Evolutionary conservation across 2,888 invertebrate species (phyloP), one percentile per base, ranked within the genome.

Genomic region (Drosophila nr. perissopoda): DNA sequence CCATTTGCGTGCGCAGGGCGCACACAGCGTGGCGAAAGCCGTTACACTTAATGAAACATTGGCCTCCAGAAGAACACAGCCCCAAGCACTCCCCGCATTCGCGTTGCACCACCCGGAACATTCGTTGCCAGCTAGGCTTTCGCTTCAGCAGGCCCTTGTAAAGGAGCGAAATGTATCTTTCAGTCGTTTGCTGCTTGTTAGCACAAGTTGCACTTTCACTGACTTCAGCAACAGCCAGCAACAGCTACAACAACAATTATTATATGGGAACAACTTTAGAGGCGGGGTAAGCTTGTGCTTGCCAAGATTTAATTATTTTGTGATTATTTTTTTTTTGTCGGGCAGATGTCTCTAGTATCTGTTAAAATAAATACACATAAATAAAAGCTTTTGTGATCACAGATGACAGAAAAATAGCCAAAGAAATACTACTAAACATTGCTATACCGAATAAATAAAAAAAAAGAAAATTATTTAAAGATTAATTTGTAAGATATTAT

Each of bases 1-100:
- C 61, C 66, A 80, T 61, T 77, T 68, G 67, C 68, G 60, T 80
- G 60, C 69, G 65, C 57, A 56, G 61, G 59, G 73, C 48, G 54
- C 78, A 63, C 48, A 48, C 62, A 71, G 78, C 66, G 71, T 75
- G 78, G 75, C 66, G 68, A 78, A 76, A 71, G 73, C 78, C 59
- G 59, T 69, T 66, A 76, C 87, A 80, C 85, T 85, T 82, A 80
- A 89, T 77, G 73, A 87, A 82, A 74, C 89, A 82, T 84, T 89
- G 87, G 76, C 85, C 85, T 82, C 82, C 62, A 82, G 71, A 70
- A 66, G 60, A 69, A 76, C 66, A 61, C 34, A 18, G 27, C 2
- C 65, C 56, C 18, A 52, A 7, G 11, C 58, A 54, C 38, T 65
- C 2, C 63, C 25, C 5, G 8, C 31, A 11, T 31, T 4, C n/a